A percentile compares a stretch with the other conserved stretches of the same genome.
These are phyloP conservation scores for Ramphastos sulfuratus DNA, from an alignment of 2,113 vertebrate species.

Conservation along the genomic window DNA sequence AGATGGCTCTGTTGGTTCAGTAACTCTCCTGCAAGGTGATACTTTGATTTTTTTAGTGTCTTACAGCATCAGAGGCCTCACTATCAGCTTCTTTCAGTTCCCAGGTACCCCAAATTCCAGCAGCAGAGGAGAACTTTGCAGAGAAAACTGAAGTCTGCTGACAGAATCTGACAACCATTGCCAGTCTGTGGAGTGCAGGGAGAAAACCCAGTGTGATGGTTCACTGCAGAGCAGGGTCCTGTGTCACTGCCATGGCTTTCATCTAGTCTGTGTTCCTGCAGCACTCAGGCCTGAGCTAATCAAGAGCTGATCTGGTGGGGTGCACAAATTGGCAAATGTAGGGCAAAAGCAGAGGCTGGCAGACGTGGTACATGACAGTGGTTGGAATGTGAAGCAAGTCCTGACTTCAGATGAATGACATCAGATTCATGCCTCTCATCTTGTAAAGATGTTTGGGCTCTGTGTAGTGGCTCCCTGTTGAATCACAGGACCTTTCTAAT, in stretches of 20 bases:
- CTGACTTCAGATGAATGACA: background rate
- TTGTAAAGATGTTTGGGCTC: background rate
- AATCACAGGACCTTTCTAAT: background rate
- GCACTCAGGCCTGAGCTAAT: background rate
- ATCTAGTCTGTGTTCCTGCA: rapidly evolving
- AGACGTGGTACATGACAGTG: background rate
- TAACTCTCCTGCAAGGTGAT: background rate
- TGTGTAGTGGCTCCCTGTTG: background rate
- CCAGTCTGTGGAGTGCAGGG: background rate
- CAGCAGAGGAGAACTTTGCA: background rate
- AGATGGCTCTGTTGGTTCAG: background rate
- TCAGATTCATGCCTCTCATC: background rate
- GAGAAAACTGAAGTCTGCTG: background rate
- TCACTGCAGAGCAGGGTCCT: background rate
- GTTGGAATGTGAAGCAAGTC: rapidly evolving
- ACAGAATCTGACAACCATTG: rapidly evolving
- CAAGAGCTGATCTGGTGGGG: background rate
- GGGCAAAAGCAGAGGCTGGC: background rate
- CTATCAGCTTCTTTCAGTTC: background rate
- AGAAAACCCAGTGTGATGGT: background rate
- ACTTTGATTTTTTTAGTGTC: background rate
- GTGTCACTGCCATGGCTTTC: background rate
- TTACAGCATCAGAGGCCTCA: background rate
- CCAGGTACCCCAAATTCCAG: background rate
- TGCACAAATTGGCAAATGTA: rapidly evolving